Base-by-base conservation (phyloP, 2,797 vertebrate genomes). In the Columba guinea region DNA sequence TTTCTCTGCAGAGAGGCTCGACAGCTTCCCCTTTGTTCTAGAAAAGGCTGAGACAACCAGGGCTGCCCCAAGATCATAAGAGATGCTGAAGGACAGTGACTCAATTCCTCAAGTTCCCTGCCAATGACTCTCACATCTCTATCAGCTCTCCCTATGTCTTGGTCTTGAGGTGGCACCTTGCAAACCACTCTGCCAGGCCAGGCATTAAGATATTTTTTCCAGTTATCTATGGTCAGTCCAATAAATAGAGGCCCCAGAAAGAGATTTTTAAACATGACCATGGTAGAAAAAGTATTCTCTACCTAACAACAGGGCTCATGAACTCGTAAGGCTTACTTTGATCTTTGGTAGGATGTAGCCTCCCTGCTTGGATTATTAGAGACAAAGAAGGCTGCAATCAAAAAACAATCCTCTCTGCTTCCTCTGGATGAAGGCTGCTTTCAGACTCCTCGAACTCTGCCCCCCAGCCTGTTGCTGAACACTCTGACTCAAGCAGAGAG, bases 391-490 rank as follows among this genome's bases (percentile, higher is more conserved):
- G 65, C 37, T 89, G 55, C 65, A 81, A 88, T 28, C 62, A 81
- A 76, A 95, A 90, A 2, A 1, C 32, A 94, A 46, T 34, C 37
- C 16, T 68, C 64, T 77, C 68, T 46, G 64, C 78, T 85, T 64
- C 73, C 62, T 81, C 26, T 48, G 44, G 55, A 63, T 16, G 44
- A 93, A 82, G 56, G 27, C 19, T 79, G 52, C 35, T 84, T 85
- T 87, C 64, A 68, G 56, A 56, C 9, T 37, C 39, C 49, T 37
- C 2, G 0, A 60, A 84, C 53, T 80, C 67, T 91, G 64, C 21
- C 70, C 60, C 92, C 53, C 53, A 59, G 83, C 83, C 84, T 94
- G 88, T 68, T 94, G 78, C 84, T 94, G 52, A 84, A 64, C 79
- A 77, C 53, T 39, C 30, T n/a, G 37, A 70, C 22, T 78, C 26